Conservation (phyloP, 2,113 vertebrate genomes). For the Gymnarchus niloticus region DNA sequence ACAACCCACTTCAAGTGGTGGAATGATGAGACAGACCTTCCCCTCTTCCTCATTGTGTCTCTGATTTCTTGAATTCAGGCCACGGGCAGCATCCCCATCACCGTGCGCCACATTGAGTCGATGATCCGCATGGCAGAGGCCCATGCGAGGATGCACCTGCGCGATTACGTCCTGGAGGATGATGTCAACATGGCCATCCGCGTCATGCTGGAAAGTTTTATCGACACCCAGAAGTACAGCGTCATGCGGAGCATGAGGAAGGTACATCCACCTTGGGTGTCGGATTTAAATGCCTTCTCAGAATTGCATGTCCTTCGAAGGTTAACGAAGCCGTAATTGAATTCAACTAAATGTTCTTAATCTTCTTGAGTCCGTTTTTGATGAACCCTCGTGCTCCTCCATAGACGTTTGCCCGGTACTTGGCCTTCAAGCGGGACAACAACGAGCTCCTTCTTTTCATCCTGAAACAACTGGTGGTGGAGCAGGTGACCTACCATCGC, state of each 20-base stretch:
- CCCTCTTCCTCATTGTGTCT: background rate
- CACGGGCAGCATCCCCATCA: conserved; percentile 95
- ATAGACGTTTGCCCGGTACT: conserved; percentile 89
- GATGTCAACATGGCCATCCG: conserved; percentile 98
- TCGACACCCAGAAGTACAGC: conserved; percentile 97
- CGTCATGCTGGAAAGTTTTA: conserved; percentile 98
- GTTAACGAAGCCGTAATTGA: background rate
- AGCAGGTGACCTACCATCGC: conserved; percentile 86
- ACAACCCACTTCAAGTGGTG: background rate
- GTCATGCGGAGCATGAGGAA: conserved; percentile 96
- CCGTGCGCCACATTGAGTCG: conserved; percentile 93
- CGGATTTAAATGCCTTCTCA: background rate
- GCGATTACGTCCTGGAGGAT: conserved; percentile 90
- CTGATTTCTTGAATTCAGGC: conserved; percentile 60
- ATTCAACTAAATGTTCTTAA: background rate
- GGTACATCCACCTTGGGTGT: conserved; percentile 51
- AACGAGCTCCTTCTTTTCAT: conserved; percentile 94
- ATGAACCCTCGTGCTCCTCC: background rate
- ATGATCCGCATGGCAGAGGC: conserved; percentile 98
- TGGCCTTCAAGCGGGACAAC: conserved; percentile 90
- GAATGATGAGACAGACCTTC: background rate
- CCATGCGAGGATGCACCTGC: conserved; percentile 88
- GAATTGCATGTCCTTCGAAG: background rate
- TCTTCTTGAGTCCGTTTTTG: background rate
- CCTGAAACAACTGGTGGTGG: conserved; percentile 88